Base-by-base conservation (phyloP, 2,113 vertebrate genomes). In the Mus spicilegus region DNA sequence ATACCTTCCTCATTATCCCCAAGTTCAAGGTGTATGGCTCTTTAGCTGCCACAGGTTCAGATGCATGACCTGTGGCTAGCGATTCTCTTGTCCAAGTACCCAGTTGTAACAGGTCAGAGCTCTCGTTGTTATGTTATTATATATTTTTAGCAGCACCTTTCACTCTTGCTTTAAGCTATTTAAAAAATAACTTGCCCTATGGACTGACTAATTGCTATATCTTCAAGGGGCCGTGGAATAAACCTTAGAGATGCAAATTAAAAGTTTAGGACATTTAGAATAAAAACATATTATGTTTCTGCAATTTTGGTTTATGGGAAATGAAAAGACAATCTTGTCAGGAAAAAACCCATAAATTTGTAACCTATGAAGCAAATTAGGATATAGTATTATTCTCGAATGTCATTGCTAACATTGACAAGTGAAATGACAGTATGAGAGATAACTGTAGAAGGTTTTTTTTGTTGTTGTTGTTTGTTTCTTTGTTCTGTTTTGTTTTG, bases 101-200 rank as follows among this genome's bases (percentile, higher is more conserved):
- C 61, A 49, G n/a, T 81, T 89, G 36, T 54, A 17, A 70, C 20
- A 73, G 10, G 12, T 28, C 42, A 28, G 61, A 67, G 17, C 28
- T 33, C 24, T 78, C 42, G 3, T 42, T 26, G 67, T 9, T 61
- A 3, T n/a, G 16, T 33, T 90, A 77, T 56, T 24, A 54, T 51
- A 26, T 94, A 75, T 75, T 94, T 95, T 87, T 20, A 67, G 1
- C 80, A 72, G 90, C 76, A 84, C 20, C 56, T n/a, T 26, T 85
- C 26, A 88, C 20, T 54, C 70, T 93, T 26, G 80, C 17, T 49
- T 22, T 16, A 70, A 85, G 54, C 24, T n/a, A 49, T 82, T 75
- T 76, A 54, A 89, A 91, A 93, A 90, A 78, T 39, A 90, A 78
- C 17, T 42, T 90, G 30, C 56, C 10, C 6, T 17, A 86, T 19